Evolutionary conservation across 2,888 invertebrate species (phyloP).

Genomic region (Lucinisca nassula): DNA sequence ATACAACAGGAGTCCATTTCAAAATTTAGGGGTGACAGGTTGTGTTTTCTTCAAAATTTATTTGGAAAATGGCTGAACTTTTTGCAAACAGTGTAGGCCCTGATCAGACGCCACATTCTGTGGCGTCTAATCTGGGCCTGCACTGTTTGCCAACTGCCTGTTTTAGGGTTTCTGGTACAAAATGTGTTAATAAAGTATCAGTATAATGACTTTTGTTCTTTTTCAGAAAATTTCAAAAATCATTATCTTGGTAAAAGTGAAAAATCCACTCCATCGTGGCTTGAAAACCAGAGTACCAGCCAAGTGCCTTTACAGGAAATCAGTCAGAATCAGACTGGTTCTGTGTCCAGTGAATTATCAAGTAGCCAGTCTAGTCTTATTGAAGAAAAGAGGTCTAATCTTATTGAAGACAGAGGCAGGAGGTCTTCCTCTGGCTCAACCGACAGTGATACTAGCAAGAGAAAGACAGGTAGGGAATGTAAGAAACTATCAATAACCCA

Average conservation of each 20-base stretch:
- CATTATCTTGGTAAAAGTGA: constrained; percentile 25
- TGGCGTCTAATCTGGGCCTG: too few species aligned
- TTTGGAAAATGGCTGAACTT: too few species aligned
- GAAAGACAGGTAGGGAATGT: not conserved
- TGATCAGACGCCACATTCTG: too few species aligned
- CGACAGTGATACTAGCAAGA: constrained; percentile 39
- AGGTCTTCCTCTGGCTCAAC: constrained; percentile 50
- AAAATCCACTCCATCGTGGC: constrained; percentile 57
- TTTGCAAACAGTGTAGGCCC: too few species aligned
- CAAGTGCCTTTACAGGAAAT: constrained; percentile 56
- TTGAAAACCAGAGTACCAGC: constrained; percentile 49
- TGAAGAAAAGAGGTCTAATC: not conserved
- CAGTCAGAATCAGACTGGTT: constrained; percentile 53
- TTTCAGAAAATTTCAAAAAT: constrained; percentile 56
- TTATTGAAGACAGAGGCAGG: constrained; percentile 22
- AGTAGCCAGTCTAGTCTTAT: not conserved
- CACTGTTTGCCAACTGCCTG: too few species aligned
- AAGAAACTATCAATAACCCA: too few species aligned
- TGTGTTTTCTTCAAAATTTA: too few species aligned
- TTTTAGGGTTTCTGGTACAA: too few species aligned
- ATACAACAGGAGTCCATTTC: too few species aligned
- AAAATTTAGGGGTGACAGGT: too few species aligned
- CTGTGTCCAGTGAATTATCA: not conserved
- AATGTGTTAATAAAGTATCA: too few species aligned
- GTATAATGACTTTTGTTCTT: too few species aligned